These are phyloP conservation scores for Nothocercus julius DNA, from an alignment of 2,113 vertebrate species.

Conservation along the genomic window DNA sequence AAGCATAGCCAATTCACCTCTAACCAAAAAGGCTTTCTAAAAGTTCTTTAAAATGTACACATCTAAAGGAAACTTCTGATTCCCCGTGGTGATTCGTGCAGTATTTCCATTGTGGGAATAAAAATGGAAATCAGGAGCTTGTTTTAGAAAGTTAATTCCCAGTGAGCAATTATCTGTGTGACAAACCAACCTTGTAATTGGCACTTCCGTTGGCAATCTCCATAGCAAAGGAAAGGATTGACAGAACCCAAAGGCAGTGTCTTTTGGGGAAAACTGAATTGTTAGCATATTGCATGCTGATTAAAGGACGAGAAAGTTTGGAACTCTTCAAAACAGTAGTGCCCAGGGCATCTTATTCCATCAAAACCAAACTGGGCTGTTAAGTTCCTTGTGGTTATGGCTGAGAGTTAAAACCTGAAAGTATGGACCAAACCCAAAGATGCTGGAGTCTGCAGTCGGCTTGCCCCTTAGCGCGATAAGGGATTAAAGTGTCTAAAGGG, in stretches of 20 bases:
- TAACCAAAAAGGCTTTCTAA: neutral
- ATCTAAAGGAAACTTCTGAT: neutral
- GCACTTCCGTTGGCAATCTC: conserved; percentile 45
- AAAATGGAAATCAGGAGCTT: conserved; percentile 32
- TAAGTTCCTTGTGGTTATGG: fast-evolving
- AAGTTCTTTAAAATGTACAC: neutral
- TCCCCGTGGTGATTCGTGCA: conserved; percentile 24
- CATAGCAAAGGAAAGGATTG: neutral
- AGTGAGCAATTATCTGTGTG: conserved; percentile 52
- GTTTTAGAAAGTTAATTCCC: conserved; percentile 49
- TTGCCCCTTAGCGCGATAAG: neutral
- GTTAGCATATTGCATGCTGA: neutral
- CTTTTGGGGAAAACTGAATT: neutral
- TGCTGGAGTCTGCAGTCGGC: neutral
- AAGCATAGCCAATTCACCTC: neutral
- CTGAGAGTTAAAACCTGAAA: neutral
- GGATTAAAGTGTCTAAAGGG: neutral
- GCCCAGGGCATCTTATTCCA: neutral
- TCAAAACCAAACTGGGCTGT: neutral
- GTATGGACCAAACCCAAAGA: neutral
- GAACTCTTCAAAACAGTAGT: neutral
- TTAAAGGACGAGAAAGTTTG: neutral
- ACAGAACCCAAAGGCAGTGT: neutral
- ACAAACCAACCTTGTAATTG: conserved; percentile 58
- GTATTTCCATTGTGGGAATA: conserved; percentile 20